phyloP scores from a whole-genome alignment of 2,888 invertebrate genomes.

The Monochamus alternatus region DNA sequence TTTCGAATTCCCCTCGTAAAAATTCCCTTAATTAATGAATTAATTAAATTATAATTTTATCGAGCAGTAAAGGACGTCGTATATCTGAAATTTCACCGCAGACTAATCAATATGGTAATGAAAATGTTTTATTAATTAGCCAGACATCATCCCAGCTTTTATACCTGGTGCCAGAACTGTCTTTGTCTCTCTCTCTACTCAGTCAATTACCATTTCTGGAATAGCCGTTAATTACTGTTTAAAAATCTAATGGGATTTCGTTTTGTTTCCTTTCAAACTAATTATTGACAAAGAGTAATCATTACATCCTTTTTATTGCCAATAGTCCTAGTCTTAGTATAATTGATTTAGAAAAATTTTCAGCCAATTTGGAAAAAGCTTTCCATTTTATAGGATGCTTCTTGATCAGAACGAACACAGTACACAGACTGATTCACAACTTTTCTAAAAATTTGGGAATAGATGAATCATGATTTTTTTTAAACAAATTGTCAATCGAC shows the following conservation, averaged over 20 bases:
- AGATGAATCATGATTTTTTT: too few species aligned
- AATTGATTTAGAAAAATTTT: too few species aligned
- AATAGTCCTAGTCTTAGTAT: too few species aligned
- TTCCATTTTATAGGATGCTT: too few species aligned
- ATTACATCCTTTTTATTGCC: too few species aligned
- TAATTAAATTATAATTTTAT: constrained; percentile 40
- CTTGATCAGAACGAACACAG: too few species aligned
- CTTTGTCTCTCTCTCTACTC: not conserved
- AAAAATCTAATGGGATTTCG: constrained; percentile 36
- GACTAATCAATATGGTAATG: constrained; percentile 58
- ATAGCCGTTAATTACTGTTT: constrained; percentile 35
- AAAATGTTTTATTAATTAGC: constrained; percentile 57
- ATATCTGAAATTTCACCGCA: constrained; percentile 37
- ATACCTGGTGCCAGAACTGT: not conserved
- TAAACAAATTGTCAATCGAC: too few species aligned
- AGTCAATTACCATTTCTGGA: constrained; percentile 24
- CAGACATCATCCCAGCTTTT: constrained; percentile 41
- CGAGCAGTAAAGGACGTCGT: constrained; percentile 27
- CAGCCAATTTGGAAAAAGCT: too few species aligned
- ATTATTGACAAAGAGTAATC: constrained; percentile 13
- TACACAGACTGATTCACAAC: too few species aligned
- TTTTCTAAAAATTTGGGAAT: too few species aligned
- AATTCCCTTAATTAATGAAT: constrained; percentile 37
- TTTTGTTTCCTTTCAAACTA: constrained; percentile 32
- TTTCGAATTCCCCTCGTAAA: not conserved